Evolutionary conservation across 2,888 invertebrate species (phyloP).

Genomic region (Drosophila silvestris): DNA sequence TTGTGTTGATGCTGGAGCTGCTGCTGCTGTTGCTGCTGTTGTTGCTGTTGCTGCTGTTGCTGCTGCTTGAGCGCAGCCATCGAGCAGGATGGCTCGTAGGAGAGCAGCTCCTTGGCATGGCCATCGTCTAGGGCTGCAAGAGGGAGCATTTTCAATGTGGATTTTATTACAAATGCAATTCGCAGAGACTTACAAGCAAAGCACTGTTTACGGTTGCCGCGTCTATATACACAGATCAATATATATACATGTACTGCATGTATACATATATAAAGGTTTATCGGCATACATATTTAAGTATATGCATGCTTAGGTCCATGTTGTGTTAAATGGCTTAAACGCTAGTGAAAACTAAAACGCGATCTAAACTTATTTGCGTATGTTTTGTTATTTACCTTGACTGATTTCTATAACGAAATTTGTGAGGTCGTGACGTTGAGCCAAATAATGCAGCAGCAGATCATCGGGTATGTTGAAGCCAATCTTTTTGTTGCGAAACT

Average conservation of each 20-base stretch:
- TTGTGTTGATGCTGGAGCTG: conserved; percentile 43
- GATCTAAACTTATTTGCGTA: conserved; percentile 52
- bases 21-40: conserved; percentile 55
- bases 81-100: conserved; percentile 76
- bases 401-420: conserved; percentile 84
- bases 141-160: conserved; percentile 82
- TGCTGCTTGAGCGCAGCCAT: conserved; percentile 68
- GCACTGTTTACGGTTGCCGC: conserved; percentile 75
- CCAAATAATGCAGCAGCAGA: conserved; percentile 81
- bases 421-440: conserved; percentile 82
- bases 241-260: conserved; percentile 28
- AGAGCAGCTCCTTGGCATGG: conserved; percentile 72
- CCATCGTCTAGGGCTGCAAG: conserved; percentile 79
- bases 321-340: conserved; percentile 59
- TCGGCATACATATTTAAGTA: conserved; percentile 42
- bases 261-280: conserved; percentile 18
- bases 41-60: conserved; percentile 65
- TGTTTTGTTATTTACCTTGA: conserved; percentile 75
- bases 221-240: conserved; percentile 69
- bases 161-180: conserved; percentile 81
- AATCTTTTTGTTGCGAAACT: conserved; percentile 83
- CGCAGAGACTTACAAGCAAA: conserved; percentile 83
- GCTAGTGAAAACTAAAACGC: conserved; percentile 60
- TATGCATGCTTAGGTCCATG: conserved; percentile 23
- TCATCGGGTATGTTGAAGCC: conserved; percentile 84